Base-by-base conservation (phyloP, 1,140 invertebrate species). In the Aphidius gifuensis region DNA sequence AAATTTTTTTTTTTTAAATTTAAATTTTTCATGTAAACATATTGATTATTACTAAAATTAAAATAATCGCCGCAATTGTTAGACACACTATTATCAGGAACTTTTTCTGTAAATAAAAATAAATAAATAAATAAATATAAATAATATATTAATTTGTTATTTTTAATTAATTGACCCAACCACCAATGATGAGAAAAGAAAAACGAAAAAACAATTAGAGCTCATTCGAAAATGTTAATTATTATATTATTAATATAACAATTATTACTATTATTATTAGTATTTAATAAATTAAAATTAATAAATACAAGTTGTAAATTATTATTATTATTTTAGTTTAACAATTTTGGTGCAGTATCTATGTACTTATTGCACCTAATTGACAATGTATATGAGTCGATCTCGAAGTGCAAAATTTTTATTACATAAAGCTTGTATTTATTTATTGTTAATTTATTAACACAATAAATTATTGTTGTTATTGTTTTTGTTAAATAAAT, bases 71-170 rank as follows among this genome's bases (percentile, higher is more conserved):
- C 80, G 85, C 84, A 80, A 91, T 82, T 65, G 85, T 82, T 76
- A 90, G 83, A 84, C 88, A 90, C 83, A 90, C 87, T 80, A 89
- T 84, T 83, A 90, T 89, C 84, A 90, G 85, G 84, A 91, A 87
- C 85, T 89, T 87, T 91, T 91, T 91, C 89, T 91, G 89, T 76
- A 85, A 90, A 86, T 83, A 87, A 80, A 88, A 87, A 39, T 73
- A 85, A 58, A 68, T 58, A 85, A 58, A 68, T 58, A 71, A 44
- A 73, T 48, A 73, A 67, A 61, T 64, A 46, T 43, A 16, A 47
- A 47, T 49, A n/a, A 46, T 8, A 46, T 9, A 5, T 61, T 16
- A 21, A 42, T 53, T 23, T 4, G 5, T 46, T 16, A 32, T 47
- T 47, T 47, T 16, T 46, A 2, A 21, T 50, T 53, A 61, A 21